Evolutionary conservation across 2,113 vertebrate species (phyloP).

Genomic region (Bubo blakistoni): DNA sequence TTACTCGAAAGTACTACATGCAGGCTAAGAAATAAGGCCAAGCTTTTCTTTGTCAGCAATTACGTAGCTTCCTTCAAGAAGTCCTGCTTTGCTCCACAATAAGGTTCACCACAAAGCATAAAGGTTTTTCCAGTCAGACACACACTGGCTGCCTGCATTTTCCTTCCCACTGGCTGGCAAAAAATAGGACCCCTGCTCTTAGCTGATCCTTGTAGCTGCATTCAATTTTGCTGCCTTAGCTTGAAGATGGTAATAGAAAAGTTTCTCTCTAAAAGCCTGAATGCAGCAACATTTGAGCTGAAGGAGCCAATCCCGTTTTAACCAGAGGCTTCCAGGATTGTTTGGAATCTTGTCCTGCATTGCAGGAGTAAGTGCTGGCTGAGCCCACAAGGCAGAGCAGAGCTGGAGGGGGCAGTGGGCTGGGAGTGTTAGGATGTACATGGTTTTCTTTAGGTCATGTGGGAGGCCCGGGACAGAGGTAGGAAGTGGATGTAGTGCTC

Average conservation of each 20-base stretch:
- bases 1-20: slow-evolving; percentile 13
- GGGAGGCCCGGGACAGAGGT: not conserved
- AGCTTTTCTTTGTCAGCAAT: not conserved
- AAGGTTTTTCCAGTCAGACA: not conserved
- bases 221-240: not conserved
- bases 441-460: not conserved
- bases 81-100: not conserved
- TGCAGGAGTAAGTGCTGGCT: not conserved
- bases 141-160: not conserved
- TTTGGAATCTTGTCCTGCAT: not conserved
- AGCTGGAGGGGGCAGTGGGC: not conserved
- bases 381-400: not conserved
- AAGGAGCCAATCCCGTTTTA: not conserved
- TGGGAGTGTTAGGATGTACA: not conserved
- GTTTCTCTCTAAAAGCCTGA: not conserved
- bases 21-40: slow-evolving; percentile 39
- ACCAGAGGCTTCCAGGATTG: not conserved
- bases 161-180: not conserved
- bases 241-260: not conserved
- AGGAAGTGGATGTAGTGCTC: not conserved
- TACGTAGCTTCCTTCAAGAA: not conserved
- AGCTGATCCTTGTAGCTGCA: not conserved
- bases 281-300: not conserved
- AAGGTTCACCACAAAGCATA: not conserved
- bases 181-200: not conserved